Conservation (phyloP, 2,888 invertebrate species). For the Drosophila tanythrix region DNA sequence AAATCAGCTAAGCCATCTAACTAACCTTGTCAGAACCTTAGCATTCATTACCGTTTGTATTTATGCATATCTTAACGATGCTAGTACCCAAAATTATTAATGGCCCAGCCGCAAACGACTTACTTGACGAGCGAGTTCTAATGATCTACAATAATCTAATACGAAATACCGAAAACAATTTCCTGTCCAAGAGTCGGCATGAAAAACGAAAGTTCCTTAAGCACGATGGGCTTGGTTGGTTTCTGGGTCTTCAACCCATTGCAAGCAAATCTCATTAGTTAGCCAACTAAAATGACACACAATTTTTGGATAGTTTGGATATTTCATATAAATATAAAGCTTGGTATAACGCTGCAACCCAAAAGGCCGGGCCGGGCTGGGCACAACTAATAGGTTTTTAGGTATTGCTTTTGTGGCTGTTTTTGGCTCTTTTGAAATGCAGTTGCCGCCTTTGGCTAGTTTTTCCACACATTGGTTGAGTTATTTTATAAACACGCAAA, state of each 20-base stretch:
- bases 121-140: conserved; percentile 54
- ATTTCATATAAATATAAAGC: conserved; percentile 21
- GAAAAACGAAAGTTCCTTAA: conserved; percentile 69
- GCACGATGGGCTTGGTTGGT: conserved; percentile 26
- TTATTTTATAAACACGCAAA: conserved; percentile 78
- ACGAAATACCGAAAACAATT: conserved; percentile 51
- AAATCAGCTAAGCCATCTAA: conserved; percentile 5
- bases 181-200: conserved; percentile 65
- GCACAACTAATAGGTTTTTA: conserved; percentile 59
- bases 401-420: conserved; percentile 19
- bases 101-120: conserved; percentile 40
- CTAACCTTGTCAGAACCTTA: conserved; percentile 51
- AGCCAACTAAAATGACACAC: conserved; percentile 59
- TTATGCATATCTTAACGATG: conserved; percentile 50
- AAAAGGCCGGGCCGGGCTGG: conserved; percentile 48
- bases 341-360: conserved; percentile 35
- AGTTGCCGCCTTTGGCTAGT: conserved; percentile 60
- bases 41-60: conserved; percentile 38
- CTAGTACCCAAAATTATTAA: conserved; percentile 53
- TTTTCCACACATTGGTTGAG: conserved; percentile 58
- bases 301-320: conserved; percentile 31
- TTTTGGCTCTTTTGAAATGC: conserved; percentile 42
- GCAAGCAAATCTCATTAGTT: conserved; percentile 53
- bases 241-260: conserved; percentile 10
- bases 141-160: conserved; percentile 54